Percentiles rank a stretch among this genome's conserved stretches.
These are phyloP conservation scores for Cheirogaleus major DNA, from an alignment of 2,797 vertebrate species.

Conservation along the genomic window DNA sequence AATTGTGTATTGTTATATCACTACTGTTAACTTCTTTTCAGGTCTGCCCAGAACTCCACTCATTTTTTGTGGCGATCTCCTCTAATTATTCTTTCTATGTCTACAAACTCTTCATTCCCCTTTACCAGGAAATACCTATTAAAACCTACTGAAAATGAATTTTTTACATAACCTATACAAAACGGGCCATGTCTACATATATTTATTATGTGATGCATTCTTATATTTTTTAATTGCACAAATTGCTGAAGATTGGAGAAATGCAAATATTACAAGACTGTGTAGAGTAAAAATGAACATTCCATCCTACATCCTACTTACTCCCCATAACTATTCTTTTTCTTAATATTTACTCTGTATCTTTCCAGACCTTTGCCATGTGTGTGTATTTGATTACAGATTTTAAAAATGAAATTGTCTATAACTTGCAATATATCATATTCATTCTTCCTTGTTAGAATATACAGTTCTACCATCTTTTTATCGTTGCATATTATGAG, in stretches of 20 bases:
- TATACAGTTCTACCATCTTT: neutral
- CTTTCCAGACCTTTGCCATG: neutral
- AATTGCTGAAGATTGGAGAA: neutral
- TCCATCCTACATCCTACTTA: neutral
- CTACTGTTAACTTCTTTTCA: neutral
- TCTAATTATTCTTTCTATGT: neutral
- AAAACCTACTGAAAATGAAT: slow-evolving; percentile 26
- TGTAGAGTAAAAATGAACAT: neutral
- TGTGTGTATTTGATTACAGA: neutral
- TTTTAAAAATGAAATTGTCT: neutral
- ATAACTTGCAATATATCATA: neutral
- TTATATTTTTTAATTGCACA: slow-evolving; percentile 13
- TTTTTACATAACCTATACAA: neutral
- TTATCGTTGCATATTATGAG: neutral
- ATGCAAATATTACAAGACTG: neutral
- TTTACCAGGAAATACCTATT: neutral
- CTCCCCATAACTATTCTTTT: neutral
- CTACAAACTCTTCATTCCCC: neutral
- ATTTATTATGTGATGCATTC: neutral
- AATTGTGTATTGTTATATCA: neutral
- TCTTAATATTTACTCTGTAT: neutral
- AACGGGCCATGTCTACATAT: neutral
- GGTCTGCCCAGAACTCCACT: neutral
- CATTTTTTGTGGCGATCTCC: neutral
- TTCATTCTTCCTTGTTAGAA: neutral